phyloP scores from a whole-genome alignment of 2,888 invertebrate species.

The Calephelis perditalis region DNA sequence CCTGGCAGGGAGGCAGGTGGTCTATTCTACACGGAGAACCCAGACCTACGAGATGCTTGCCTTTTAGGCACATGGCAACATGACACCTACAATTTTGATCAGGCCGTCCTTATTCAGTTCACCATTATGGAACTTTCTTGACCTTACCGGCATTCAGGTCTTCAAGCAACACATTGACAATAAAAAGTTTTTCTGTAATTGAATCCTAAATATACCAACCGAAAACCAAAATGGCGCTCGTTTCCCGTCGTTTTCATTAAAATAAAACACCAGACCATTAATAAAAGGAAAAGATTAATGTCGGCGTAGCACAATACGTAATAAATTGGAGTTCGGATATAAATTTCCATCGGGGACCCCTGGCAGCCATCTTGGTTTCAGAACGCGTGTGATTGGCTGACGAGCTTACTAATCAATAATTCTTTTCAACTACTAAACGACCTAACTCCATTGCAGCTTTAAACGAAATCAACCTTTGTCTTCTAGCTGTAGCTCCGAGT shows the following conservation, averaged over 20 bases:
- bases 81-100: no score
- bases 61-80: no score
- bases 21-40: no score
- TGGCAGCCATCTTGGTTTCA: conserved; percentile 58
- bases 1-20: no score
- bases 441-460: conserved; percentile 22
- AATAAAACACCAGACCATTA: conserved; percentile 72
- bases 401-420: conserved; percentile 63
- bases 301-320: conserved; percentile 65
- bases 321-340: conserved; percentile 69
- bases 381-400: conserved; percentile 55
- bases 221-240: conserved; percentile 56
- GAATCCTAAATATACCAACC: conserved; percentile 17
- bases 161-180: no score
- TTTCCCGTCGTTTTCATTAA: conserved; percentile 63
- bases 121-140: no score
- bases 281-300: conserved; percentile 77
- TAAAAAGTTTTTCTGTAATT: conserved; percentile 11
- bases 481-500: neutral
- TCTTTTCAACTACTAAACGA: conserved; percentile 31
- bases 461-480: conserved; percentile 20
- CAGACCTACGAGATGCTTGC: no score
- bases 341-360: conserved; percentile 57
- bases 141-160: no score
- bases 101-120: no score